A percentile compares a stretch with the other conserved stretches of the same genome.
Evolutionary conservation across 2,113 vertebrate genomes (phyloP).

Genomic region (Beaufortia kweichowensis): DNA sequence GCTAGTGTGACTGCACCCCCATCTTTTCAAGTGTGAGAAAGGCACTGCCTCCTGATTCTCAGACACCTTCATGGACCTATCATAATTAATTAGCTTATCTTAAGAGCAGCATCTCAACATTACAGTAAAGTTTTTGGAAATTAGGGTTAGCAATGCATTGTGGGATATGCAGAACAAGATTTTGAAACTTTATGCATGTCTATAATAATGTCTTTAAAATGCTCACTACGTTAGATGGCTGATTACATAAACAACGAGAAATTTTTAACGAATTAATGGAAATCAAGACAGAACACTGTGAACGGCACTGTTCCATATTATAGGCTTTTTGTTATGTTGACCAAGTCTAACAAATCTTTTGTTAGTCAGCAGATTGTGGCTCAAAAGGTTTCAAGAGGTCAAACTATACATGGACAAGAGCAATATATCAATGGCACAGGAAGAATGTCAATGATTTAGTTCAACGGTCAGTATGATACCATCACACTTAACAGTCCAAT

Average conservation of each 20-base stretch:
- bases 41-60: conserved; percentile 72
- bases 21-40: conserved; percentile 72
- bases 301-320: conserved; percentile 4
- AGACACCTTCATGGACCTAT: conserved; percentile 65
- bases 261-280: not conserved
- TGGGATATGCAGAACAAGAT: too few species aligned
- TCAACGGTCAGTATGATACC: conserved; percentile 36
- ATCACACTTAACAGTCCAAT: conserved; percentile 40
- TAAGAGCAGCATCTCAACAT: not conserved
- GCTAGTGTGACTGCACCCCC: conserved; percentile 64
- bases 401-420: conserved; percentile 23
- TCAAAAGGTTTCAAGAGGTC: conserved; percentile 10
- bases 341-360: not conserved
- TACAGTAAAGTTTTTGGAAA: not conserved
- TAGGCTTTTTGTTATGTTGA: conserved; percentile 13
- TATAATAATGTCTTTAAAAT: too few species aligned
- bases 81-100: conserved; percentile 34
- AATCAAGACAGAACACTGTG: not conserved
- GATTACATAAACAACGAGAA: not conserved
- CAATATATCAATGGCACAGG: not conserved
- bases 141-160: too few species aligned
- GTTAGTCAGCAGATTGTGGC: conserved; percentile 16
- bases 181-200: too few species aligned
- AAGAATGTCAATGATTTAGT: conserved; percentile 27
- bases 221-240: not conserved